phyloP scores from a whole-genome alignment of 1,140 invertebrate genomes.

The Papilio helenus region DNA sequence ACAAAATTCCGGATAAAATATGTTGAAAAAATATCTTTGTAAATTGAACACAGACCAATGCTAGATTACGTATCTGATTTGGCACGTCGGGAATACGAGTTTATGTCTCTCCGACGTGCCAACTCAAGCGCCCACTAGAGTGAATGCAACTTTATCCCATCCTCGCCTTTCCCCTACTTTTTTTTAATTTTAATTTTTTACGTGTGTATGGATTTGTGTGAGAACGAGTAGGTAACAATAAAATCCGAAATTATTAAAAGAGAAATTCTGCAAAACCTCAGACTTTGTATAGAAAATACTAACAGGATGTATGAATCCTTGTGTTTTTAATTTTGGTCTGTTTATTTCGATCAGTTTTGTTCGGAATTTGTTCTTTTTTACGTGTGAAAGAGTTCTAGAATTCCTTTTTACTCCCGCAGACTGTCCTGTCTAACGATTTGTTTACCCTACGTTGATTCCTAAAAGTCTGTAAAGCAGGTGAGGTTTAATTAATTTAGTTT shows the following conservation, averaged over 20 bases:
- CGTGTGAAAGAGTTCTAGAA: conserved; percentile 40
- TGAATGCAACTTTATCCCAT: not conserved
- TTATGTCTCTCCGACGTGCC: too few relatives aligned
- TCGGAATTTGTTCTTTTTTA: conserved; percentile 41
- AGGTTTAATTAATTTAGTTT: conserved; percentile 39
- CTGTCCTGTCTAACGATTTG: conserved; percentile 24
- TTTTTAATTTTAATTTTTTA: not conserved
- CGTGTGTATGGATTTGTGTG: conserved; percentile 30
- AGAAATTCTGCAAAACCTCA: conserved; percentile 28
- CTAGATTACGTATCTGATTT: too few relatives aligned
- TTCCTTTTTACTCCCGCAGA: conserved; percentile 34
- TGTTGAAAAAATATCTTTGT: not conserved
- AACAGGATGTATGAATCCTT: conserved; percentile 18
- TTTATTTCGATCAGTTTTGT: conserved; percentile 37
- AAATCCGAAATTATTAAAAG: conserved; percentile 6
- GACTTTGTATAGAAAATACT: conserved; percentile 3
- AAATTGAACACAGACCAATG: not conserved
- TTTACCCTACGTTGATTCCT: conserved; percentile 2
- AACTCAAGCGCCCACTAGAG: not conserved
- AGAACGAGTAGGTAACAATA: not conserved
- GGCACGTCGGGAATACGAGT: too few relatives aligned
- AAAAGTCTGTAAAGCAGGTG: conserved; percentile 38
- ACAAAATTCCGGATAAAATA: too few relatives aligned
- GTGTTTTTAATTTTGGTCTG: conserved; percentile 33
- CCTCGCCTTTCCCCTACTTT: not conserved